These are phyloP conservation scores for Fulmarus glacialis DNA, from an alignment of 2,113 vertebrate species.

Conservation along the genomic window DNA sequence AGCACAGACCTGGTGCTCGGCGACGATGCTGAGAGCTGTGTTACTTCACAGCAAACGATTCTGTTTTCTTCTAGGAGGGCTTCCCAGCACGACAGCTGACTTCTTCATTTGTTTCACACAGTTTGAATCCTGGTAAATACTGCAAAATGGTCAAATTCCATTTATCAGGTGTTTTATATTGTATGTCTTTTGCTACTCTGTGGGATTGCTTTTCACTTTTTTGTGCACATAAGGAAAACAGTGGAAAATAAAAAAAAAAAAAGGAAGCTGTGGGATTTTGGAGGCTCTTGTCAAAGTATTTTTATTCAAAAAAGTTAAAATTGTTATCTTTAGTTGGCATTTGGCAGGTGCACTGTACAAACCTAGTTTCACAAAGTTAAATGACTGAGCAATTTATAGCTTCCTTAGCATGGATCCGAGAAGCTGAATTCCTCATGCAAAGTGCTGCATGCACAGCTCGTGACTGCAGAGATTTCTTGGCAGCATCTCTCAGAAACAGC, in stretches of 20 bases:
- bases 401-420: neutral
- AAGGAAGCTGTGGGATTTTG: neutral
- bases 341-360: neutral
- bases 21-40: neutral
- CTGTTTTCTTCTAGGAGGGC: neutral
- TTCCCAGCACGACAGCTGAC: neutral
- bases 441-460: rapidly evolving
- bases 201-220: neutral
- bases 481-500: neutral
- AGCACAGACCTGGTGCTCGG: neutral
- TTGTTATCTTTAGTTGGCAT: neutral
- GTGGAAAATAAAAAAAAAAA: neutral
- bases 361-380: neutral
- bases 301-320: neutral
- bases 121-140: neutral
- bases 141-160: neutral
- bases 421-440: neutral
- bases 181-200: neutral
- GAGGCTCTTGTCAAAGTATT: neutral
- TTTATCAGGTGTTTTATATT: neutral
- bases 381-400: neutral
- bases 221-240: neutral
- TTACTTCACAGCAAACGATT: neutral
- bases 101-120: neutral
- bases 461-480: neutral